Conservation (phyloP, 1,140 invertebrate species). For the Heliconius melpomene region DNA sequence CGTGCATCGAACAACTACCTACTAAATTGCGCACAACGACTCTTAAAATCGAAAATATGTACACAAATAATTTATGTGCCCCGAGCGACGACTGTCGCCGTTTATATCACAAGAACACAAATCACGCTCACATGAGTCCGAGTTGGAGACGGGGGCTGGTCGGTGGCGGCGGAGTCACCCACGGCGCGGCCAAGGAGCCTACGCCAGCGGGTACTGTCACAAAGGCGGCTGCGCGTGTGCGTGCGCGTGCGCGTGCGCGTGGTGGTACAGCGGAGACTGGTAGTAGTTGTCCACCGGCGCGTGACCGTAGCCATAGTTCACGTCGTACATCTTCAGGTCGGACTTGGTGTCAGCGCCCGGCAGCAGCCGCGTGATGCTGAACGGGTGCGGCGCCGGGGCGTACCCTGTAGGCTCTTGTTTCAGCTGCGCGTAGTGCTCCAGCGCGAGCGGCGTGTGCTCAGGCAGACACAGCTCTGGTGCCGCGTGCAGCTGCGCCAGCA, state of each 20-base stretch:
- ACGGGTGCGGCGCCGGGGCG: constrained; percentile 92
- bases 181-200: constrained; percentile 61
- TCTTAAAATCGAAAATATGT: constrained; percentile 67
- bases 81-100: constrained; percentile 42
- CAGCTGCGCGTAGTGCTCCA: constrained; percentile 83
- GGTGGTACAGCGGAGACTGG: constrained; percentile 89
- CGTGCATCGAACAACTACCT: constrained; percentile 60
- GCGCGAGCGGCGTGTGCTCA: constrained; percentile 81
- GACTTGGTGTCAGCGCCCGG: constrained; percentile 92
- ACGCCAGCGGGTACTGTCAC: constrained; percentile 79
- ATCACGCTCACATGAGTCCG: constrained; percentile 76
- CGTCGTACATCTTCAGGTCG: constrained; percentile 91
- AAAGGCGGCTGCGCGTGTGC: constrained; percentile 81
- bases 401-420: constrained; percentile 91
- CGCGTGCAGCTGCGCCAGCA: constrained; percentile 84
- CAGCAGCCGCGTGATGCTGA: constrained; percentile 95
- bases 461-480: constrained; percentile 82
- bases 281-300: constrained; percentile 90
- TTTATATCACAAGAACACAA: constrained; percentile 75
- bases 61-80: constrained; percentile 61
- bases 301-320: constrained; percentile 87
- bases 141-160: constrained; percentile 48
- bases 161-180: constrained; percentile 48
- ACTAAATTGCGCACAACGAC: constrained; percentile 67
- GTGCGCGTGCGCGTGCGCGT: constrained; percentile 83